These are phyloP conservation scores for Ennomos quercinarius DNA, from an alignment of 2,888 invertebrate genomes.

Conservation along the genomic window DNA sequence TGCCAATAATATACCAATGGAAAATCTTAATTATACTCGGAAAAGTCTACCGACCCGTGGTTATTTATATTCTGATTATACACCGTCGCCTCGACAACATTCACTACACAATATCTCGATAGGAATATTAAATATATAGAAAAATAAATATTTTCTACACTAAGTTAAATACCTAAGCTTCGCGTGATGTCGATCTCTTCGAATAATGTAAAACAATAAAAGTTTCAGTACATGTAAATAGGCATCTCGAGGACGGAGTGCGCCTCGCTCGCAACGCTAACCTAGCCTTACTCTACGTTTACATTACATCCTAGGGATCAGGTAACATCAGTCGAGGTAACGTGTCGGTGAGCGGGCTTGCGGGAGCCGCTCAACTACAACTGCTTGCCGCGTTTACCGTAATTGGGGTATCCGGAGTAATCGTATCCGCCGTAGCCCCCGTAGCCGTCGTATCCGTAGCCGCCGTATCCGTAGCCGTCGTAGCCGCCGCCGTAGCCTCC, in stretches of 20 bases:
- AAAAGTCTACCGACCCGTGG: constrained; percentile 44
- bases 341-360: constrained; percentile 81
- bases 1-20: constrained; percentile 68
- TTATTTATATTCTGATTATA: constrained; percentile 57
- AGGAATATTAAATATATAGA: constrained; percentile 77
- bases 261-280: constrained; percentile 74
- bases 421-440: constrained; percentile 92
- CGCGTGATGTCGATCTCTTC: constrained; percentile 81
- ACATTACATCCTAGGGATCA: constrained; percentile 81
- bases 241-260: constrained; percentile 81
- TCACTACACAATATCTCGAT: constrained; percentile 85
- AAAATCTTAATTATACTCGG: constrained; percentile 65
- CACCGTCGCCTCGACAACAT: constrained; percentile 81
- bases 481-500: constrained; percentile 90
- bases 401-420: constrained; percentile 93
- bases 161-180: constrained; percentile 83
- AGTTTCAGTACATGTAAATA: constrained; percentile 74
- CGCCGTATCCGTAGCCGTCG: constrained; percentile 90
- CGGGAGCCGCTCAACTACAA: constrained; percentile 71
- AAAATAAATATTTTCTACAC: constrained; percentile 86
- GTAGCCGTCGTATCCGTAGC: constrained; percentile 91
- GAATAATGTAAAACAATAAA: constrained; percentile 63
- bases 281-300: constrained; percentile 77
- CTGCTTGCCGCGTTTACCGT: constrained; percentile 89
- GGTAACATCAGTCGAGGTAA: constrained; percentile 86